phyloP scores from a whole-genome alignment of 2,113 vertebrate species.

The Pseudonaja textilis region DNA sequence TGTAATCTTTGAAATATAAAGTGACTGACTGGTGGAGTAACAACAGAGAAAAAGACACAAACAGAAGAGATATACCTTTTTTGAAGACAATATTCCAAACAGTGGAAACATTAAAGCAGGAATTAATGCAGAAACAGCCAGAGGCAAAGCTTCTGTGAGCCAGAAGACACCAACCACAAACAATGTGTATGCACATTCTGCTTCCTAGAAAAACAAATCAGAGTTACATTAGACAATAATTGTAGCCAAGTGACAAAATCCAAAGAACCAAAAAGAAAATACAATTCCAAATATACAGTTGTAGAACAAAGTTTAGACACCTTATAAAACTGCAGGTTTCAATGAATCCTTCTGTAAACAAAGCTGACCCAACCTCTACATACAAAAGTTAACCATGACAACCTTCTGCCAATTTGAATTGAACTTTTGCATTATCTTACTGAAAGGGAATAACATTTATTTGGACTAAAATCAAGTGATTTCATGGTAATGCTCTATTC shows the following conservation, averaged over 20 bases:
- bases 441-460: background rate
- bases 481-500: background rate
- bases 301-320: background rate
- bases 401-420: background rate
- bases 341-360: background rate
- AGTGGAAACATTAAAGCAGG: constrained; percentile 86
- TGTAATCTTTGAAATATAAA: background rate
- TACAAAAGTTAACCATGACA: background rate
- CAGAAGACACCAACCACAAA: constrained; percentile 85
- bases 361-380: background rate
- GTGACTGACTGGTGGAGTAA: background rate
- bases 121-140: constrained; percentile 84
- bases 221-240: background rate
- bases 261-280: background rate
- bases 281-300: background rate
- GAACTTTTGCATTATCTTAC: background rate
- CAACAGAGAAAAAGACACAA: background rate
- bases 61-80: constrained; percentile 67
- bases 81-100: constrained; percentile 85
- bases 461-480: background rate
- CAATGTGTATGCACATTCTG: constrained; percentile 83
- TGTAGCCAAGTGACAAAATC: background rate
- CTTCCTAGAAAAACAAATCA: constrained; percentile 73
- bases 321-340: background rate
- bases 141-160: constrained; percentile 85